phyloP scores from a whole-genome alignment of 1,140 invertebrate genomes.

The Bicyclus anynana region DNA sequence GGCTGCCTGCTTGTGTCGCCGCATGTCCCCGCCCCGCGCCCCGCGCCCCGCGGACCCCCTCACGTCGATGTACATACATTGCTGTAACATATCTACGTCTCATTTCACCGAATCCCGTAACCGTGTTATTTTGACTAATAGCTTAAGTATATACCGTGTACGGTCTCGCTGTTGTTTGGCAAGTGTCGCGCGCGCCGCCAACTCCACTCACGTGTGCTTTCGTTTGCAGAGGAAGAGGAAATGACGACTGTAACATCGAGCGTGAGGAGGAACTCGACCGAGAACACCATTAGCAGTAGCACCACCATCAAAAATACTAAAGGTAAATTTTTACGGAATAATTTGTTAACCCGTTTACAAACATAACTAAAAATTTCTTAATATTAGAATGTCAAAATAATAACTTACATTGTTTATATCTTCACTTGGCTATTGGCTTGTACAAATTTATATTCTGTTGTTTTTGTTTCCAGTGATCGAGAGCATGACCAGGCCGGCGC shows the following conservation, averaged over 20 bases:
- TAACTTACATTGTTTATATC: no score
- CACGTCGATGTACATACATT: constrained; percentile 38
- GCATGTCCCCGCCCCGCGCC: constrained; percentile 37
- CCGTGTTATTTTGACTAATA: constrained; percentile 73
- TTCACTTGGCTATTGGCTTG: no score
- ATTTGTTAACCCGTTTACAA: no score
- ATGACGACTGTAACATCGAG: constrained; percentile 69
- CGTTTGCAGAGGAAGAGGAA: constrained; percentile 66
- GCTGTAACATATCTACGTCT: constrained; percentile 29
- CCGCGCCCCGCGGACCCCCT: constrained; percentile 16
- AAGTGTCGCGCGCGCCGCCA: constrained; percentile 41
- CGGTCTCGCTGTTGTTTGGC: constrained; percentile 64
- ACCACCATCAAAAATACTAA: constrained; percentile 66
- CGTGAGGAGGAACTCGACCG: constrained; percentile 66
- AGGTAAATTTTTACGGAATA: constrained; percentile 31
- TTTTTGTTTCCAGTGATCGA: constrained; percentile 78
- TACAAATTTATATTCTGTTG: not conserved
- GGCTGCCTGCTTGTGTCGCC: constrained; percentile 62
- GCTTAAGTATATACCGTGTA: constrained; percentile 60
- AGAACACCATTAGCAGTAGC: constrained; percentile 67
- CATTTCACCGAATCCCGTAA: constrained; percentile 57
- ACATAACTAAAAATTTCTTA: no score
- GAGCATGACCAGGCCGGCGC: constrained; percentile 76
- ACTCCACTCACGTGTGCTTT: constrained; percentile 15
- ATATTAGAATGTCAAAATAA: no score